These are phyloP conservation scores for Erythrolamprus reginae DNA, from an alignment of 2,113 vertebrate genomes.

Conservation along the genomic window DNA sequence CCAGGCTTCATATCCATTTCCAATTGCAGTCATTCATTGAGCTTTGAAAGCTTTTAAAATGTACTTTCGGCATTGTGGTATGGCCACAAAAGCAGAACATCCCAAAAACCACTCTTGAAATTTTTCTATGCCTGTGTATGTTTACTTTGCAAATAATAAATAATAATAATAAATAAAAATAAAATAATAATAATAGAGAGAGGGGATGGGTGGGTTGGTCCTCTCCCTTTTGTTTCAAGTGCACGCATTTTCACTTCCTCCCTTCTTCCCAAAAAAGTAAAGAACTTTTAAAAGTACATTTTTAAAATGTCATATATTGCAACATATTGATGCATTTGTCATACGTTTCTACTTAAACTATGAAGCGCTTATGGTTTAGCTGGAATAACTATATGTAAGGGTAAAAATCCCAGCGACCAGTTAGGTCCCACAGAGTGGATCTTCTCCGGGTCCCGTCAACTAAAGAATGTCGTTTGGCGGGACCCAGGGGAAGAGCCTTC, in stretches of 20 bases:
- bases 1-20: not conserved
- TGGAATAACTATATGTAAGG: conserved; percentile 88
- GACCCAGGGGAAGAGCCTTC: too few relatives aligned
- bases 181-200: not conserved
- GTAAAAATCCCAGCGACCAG: too few relatives aligned
- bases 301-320: conserved; percentile 83
- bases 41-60: not conserved
- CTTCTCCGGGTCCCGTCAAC: too few relatives aligned
- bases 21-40: not conserved
- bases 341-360: conserved; percentile 92
- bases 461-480: too few relatives aligned
- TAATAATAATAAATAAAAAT: not conserved
- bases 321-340: conserved; percentile 92
- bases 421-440: too few relatives aligned
- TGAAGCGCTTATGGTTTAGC: conserved; percentile 88
- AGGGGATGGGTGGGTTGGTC: conserved; percentile 32
- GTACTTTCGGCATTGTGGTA: not conserved
- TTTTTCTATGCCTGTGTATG: not conserved
- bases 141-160: conserved; percentile 7
- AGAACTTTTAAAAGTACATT: conserved; percentile 71
- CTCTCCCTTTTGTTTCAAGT: conserved; percentile 57
- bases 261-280: conserved; percentile 35
- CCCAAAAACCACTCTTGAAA: not conserved
- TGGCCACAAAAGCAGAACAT: not conserved
- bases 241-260: conserved; percentile 83